Percentiles rank a stretch among this genome's conserved stretches.
Evolutionary conservation across 2,888 invertebrate species (phyloP).

Genomic region (Blomia tropicalis): DNA sequence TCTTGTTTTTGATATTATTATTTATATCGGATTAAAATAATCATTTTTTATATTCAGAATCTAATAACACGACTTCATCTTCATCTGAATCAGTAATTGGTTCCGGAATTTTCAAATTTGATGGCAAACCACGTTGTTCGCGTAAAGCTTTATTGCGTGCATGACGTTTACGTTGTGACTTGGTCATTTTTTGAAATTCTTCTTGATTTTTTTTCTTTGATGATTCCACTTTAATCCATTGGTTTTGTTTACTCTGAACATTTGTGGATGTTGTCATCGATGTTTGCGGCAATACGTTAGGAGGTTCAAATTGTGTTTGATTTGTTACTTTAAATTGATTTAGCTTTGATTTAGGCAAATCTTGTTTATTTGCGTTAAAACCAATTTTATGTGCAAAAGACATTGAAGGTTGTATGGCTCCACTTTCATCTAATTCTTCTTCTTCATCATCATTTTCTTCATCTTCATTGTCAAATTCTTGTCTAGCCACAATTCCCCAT

Average conservation of each 20-base stretch:
- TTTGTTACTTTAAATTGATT: too few species aligned
- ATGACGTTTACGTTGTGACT: background rate
- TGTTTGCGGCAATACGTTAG: background rate
- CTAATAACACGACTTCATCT: background rate
- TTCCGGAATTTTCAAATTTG: background rate
- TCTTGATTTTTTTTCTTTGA: background rate
- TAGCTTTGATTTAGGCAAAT: too few species aligned
- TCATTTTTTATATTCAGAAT: background rate
- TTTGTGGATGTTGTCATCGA: too few species aligned
- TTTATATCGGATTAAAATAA: background rate
- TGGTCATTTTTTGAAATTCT: background rate
- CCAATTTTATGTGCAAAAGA: too few species aligned
- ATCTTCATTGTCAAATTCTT: conserved; percentile 17
- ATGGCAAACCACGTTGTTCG: too few species aligned
- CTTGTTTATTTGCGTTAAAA: too few species aligned
- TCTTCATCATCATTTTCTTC: background rate
- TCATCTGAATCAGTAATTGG: background rate
- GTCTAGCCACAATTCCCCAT: conserved; percentile 20
- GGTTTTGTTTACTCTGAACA: too few species aligned
- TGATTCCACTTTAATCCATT: background rate
- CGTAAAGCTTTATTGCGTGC: background rate
- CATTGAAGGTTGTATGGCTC: too few species aligned
- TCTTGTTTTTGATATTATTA: background rate
- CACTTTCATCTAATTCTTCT: too few species aligned
- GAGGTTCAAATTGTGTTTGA: background rate